Conservation (phyloP, 2,113 vertebrate genomes). For the Podarcis raffonei region DNA sequence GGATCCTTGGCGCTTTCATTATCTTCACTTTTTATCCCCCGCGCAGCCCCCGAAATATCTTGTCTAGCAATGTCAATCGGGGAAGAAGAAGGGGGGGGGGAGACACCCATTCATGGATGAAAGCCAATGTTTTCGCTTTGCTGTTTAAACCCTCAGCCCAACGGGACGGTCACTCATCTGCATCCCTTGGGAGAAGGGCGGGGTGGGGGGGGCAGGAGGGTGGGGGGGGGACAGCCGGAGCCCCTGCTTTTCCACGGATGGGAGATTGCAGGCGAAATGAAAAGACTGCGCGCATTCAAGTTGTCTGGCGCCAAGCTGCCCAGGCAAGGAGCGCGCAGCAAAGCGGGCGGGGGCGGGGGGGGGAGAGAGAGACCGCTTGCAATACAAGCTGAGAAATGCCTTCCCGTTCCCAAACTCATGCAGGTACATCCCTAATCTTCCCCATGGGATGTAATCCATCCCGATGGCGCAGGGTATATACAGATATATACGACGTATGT, state of each 20-base stretch:
- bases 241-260: background rate
- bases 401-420: background rate
- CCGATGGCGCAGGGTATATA: background rate
- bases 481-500: background rate
- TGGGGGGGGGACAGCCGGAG: background rate
- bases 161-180: background rate
- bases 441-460: conserved; percentile 12
- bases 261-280: conserved; percentile 7
- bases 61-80: background rate
- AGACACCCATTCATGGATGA: background rate
- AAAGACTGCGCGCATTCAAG: conserved; percentile 10
- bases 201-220: background rate
- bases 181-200: background rate
- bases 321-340: background rate
- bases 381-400: conserved; percentile 9
- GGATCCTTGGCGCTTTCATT: background rate
- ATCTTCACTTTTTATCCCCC: background rate
- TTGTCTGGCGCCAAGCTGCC: conserved; percentile 33
- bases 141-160: background rate
- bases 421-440: conserved; percentile 5
- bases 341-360: background rate
- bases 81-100: background rate
- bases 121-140: background rate
- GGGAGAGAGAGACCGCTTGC: background rate
- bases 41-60: background rate